Percentiles rank a stretch among this genome's conserved stretches.
Evolutionary conservation across 2,797 vertebrate species (phyloP).

Genomic region (Zalophus californianus): DNA sequence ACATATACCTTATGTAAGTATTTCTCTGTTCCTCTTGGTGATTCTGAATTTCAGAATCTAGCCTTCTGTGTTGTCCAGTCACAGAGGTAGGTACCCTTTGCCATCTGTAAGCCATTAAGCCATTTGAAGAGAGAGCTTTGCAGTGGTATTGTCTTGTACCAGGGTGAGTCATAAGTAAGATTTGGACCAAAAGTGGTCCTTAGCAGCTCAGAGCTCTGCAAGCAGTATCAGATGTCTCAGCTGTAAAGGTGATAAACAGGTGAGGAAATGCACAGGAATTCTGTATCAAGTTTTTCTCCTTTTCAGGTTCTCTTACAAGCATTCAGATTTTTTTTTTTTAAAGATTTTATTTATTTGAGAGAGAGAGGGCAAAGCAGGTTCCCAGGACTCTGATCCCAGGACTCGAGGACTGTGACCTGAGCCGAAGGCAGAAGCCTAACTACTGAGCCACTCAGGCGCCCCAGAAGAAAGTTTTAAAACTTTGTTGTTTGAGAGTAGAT

Average conservation of each 20-base stretch:
- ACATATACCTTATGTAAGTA: not conserved
- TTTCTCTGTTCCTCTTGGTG: not conserved
- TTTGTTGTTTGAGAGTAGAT: not conserved
- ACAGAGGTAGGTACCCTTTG: not conserved
- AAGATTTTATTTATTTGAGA: no score
- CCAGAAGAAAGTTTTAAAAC: not conserved
- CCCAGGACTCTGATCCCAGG: no score
- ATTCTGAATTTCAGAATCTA: constrained; percentile 16
- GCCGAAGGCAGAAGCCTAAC: no score
- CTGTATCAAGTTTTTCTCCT: not conserved
- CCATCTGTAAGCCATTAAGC: not conserved
- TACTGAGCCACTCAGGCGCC: no score
- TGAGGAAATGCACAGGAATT: not conserved
- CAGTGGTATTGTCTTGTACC: not conserved
- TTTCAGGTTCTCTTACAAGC: not conserved
- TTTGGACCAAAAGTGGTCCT: not conserved
- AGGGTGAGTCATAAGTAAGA: not conserved
- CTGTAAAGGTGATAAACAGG: not conserved
- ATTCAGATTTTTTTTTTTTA: not conserved
- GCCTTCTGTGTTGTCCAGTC: not conserved
- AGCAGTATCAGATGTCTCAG: not conserved
- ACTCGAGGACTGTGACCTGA: no score
- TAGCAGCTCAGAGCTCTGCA: not conserved
- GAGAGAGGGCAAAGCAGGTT: no score
- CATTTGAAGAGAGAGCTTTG: constrained; percentile 13